Conservation (phyloP, 2,113 vertebrate species). For the Calonectris borealis region DNA sequence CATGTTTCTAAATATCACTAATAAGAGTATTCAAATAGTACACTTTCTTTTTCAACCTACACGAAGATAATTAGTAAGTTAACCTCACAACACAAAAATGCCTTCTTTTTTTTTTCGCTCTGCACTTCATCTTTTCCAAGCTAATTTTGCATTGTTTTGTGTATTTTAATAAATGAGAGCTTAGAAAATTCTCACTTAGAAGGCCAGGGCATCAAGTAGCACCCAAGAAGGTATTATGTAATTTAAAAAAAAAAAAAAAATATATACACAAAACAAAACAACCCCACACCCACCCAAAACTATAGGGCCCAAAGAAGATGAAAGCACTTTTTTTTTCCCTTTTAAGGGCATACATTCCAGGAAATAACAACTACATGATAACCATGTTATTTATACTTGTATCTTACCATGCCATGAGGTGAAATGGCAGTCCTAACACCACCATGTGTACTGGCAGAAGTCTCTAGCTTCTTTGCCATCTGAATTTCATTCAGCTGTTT, state of each 20-base stretch:
- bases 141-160: neutral
- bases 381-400: neutral
- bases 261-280: neutral
- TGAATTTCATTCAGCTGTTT: conserved; percentile 95
- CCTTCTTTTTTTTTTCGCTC: neutral
- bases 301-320: neutral
- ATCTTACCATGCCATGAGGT: conserved; percentile 70
- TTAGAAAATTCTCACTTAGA: neutral
- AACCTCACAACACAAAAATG: neutral
- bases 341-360: neutral
- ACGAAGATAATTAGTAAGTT: neutral
- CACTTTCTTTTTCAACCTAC: neutral
- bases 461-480: conserved; percentile 73
- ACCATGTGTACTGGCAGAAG: conserved; percentile 50
- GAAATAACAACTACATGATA: too few relatives aligned
- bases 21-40: neutral
- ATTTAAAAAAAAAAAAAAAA: neutral
- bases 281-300: neutral
- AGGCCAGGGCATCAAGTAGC: neutral
- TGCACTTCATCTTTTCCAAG: neutral
- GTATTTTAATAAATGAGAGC: neutral
- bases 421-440: conserved; percentile 67
- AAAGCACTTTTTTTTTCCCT: neutral
- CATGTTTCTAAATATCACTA: neutral
- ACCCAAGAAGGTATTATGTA: neutral